A percentile compares a stretch with the other conserved stretches of the same genome.
Evolutionary conservation across 2,888 invertebrate species (phyloP).

Genomic region (Cinara cedri): DNA sequence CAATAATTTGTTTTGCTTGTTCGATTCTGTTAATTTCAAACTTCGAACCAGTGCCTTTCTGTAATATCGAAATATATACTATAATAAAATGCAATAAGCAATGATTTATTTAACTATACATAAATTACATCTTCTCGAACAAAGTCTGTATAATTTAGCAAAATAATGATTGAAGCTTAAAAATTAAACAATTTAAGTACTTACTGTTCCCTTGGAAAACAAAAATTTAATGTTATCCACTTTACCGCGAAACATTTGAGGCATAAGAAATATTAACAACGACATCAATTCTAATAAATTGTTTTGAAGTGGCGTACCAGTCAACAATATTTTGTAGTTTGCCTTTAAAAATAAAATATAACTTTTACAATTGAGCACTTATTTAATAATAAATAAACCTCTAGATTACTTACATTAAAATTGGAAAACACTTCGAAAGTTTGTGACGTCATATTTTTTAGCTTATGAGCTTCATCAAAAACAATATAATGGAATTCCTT

Average conservation of each 20-base stretch:
- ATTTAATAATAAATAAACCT: neutral
- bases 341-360: slow-evolving; percentile 68
- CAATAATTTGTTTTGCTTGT: slow-evolving; percentile 94
- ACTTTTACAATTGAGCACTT: neutral
- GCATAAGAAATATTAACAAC: slow-evolving; percentile 93
- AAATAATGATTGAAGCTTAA: no score
- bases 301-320: slow-evolving; percentile 96
- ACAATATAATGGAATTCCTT: slow-evolving; percentile 89
- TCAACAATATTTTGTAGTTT: slow-evolving; percentile 82
- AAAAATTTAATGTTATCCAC: slow-evolving; percentile 84
- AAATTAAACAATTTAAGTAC: slow-evolving; percentile 60
- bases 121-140: no score
- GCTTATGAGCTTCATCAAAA: slow-evolving; percentile 97
- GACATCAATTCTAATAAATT: slow-evolving; percentile 95
- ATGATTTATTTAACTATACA: no score
- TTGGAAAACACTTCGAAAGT: slow-evolving; percentile 87
- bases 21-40: slow-evolving; percentile 90
- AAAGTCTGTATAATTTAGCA: no score
- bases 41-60: slow-evolving; percentile 63
- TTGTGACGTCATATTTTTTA: slow-evolving; percentile 95
- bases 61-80: neutral
- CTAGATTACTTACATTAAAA: slow-evolving; percentile 70
- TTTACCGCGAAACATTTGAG: slow-evolving; percentile 88
- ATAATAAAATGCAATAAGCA: no score
- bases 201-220: slow-evolving; percentile 78